Percentiles rank a stretch among this genome's conserved stretches.
These are phyloP conservation scores for Apodemia zela DNA, from an alignment of 2,888 invertebrate genomes.

Conservation along the genomic window DNA sequence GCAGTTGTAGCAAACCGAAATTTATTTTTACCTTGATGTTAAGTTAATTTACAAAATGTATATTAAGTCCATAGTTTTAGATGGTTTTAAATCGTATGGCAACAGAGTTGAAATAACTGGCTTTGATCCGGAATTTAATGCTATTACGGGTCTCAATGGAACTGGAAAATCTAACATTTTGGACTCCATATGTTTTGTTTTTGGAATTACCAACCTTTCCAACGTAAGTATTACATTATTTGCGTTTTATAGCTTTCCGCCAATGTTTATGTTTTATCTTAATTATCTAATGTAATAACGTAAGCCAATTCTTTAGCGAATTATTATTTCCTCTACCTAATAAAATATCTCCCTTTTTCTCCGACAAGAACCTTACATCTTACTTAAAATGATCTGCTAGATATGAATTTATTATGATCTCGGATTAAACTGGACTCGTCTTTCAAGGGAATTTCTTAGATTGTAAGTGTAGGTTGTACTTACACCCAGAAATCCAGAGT, in stretches of 20 bases:
- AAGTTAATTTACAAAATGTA: constrained; percentile 83
- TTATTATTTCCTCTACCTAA: no score
- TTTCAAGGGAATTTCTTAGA: no score
- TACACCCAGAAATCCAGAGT: no score
- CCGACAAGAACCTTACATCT: no score
- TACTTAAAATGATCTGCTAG: no score
- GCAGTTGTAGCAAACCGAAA: constrained; percentile 35
- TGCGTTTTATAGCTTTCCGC: constrained; percentile 38
- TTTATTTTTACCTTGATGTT: constrained; percentile 8
- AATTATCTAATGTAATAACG: no score
- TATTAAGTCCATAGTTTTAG: constrained; percentile 94
- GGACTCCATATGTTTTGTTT: constrained; percentile 98
- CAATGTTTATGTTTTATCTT: constrained; percentile 23
- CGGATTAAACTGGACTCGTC: no score
- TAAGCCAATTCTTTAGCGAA: background rate
- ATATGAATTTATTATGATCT: no score
- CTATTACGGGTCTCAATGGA: constrained; percentile 98
- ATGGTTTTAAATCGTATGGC: constrained; percentile 99
- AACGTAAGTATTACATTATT: constrained; percentile 84
- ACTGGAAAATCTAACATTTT: constrained; percentile 98
- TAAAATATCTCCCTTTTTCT: no score
- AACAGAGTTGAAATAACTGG: constrained; percentile 93
- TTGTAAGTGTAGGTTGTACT: no score
- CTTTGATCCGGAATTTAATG: constrained; percentile 97
- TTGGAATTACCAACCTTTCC: constrained; percentile 95